A percentile compares a stretch with the other conserved stretches of the same genome.
Evolutionary conservation across 1,140 invertebrate genomes (phyloP).

Genomic region (Maniola jurtina): DNA sequence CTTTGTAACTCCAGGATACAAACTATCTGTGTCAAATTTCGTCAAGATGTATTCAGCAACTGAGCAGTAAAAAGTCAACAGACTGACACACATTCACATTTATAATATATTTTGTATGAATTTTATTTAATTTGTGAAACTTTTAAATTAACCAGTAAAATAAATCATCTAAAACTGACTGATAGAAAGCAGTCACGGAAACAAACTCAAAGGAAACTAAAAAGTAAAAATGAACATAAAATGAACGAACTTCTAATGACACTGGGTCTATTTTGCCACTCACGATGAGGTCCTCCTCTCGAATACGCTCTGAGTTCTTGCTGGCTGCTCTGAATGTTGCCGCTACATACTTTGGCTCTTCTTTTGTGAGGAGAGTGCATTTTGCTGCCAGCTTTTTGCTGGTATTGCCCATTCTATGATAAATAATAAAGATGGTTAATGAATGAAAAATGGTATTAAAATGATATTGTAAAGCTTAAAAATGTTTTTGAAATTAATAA

Average conservation of each 20-base stretch:
- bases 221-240: conserved; percentile 51
- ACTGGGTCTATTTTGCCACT: conserved; percentile 74
- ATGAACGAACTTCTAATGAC: conserved; percentile 72
- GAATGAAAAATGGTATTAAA: neutral
- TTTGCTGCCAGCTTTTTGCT: conserved; percentile 82
- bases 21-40: no score
- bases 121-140: no score
- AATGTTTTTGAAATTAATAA: no score
- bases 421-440: neutral
- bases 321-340: conserved; percentile 80
- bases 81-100: no score
- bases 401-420: conserved; percentile 78
- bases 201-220: conserved; percentile 34
- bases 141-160: no score
- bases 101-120: no score
- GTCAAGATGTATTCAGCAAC: no score
- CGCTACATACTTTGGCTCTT: conserved; percentile 81
- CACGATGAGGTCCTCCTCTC: conserved; percentile 82
- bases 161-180: no score
- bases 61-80: no score
- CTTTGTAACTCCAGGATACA: no score
- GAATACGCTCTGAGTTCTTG: conserved; percentile 80
- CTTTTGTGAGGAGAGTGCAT: conserved; percentile 80
- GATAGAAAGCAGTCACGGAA: conserved; percentile 27
- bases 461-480: no score